Conservation (phyloP, 2,797 vertebrate genomes). For the Discoglossus pictus region DNA sequence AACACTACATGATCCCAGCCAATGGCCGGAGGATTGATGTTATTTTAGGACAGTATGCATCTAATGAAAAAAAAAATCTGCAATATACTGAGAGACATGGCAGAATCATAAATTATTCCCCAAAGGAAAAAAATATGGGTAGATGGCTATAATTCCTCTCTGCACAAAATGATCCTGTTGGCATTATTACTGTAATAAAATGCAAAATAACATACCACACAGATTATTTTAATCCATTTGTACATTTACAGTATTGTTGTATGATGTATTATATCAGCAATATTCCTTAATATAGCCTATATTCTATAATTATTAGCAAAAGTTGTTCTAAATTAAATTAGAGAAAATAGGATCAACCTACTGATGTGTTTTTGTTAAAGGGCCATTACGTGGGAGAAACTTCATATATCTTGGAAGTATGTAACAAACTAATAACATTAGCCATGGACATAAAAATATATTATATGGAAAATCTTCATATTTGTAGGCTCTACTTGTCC, state of each 20-base stretch:
- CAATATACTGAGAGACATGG: constrained; percentile 51
- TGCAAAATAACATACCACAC: background rate
- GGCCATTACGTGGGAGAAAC: too few relatives aligned
- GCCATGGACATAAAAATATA: too few relatives aligned
- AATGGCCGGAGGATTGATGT: constrained; percentile 44
- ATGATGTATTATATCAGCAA: too few relatives aligned
- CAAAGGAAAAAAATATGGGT: constrained; percentile 56
- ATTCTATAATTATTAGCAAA: too few relatives aligned
- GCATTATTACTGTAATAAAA: constrained; percentile 41
- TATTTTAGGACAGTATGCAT: constrained; percentile 41
- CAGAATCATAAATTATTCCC: constrained; percentile 53
- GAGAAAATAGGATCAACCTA: too few relatives aligned
- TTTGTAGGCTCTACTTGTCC: too few relatives aligned
- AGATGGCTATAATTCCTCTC: constrained; percentile 42
- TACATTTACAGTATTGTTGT: background rate
- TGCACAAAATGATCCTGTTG: constrained; percentile 2
- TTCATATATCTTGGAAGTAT: too few relatives aligned
- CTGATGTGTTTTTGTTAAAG: too few relatives aligned
- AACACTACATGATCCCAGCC: constrained; percentile 52
- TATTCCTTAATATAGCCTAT: too few relatives aligned
- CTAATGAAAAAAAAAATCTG: constrained; percentile 36
- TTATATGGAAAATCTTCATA: too few relatives aligned
- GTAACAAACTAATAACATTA: too few relatives aligned
- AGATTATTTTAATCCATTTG: background rate
- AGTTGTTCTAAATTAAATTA: too few relatives aligned